Evolutionary conservation across 2,888 invertebrate species (phyloP).

Genomic region (Phyto melanocephala): DNA sequence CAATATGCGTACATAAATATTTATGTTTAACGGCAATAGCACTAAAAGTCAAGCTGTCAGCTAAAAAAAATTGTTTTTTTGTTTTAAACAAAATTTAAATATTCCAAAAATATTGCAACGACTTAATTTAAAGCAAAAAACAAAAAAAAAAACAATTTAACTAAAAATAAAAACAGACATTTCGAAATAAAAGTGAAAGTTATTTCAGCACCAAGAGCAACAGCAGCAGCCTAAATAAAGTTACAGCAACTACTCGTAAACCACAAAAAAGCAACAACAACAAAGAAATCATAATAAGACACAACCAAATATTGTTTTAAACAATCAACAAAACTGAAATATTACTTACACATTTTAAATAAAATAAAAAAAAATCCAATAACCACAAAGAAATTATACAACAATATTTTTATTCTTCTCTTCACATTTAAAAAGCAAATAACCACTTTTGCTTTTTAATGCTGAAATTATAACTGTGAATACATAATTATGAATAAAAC

Average conservation of each 20-base stretch:
- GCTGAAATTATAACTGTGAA: conserved; percentile 18
- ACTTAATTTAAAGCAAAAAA: conserved; percentile 25
- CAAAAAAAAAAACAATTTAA: too few relatives aligned
- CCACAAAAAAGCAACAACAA: background rate
- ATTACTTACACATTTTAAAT: background rate
- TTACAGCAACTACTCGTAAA: conserved; percentile 1
- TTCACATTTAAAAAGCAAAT: background rate
- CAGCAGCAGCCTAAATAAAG: background rate
- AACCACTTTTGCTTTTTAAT: background rate
- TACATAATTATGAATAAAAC: conserved; percentile 39
- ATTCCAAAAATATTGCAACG: background rate
- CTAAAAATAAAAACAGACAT: conserved; percentile 56
- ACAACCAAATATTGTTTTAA: conserved; percentile 19
- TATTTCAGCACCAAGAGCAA: conserved; percentile 64
- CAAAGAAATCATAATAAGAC: conserved; percentile 38
- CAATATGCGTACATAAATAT: conserved; percentile 17
- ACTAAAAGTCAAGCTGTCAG: conserved; percentile 35
- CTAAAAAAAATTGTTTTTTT: conserved; percentile 14
- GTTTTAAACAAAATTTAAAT: conserved; percentile 23
- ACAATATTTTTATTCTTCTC: background rate
- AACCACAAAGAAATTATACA: conserved; percentile 23
- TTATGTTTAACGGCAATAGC: conserved; percentile 42
- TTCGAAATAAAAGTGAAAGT: conserved; percentile 76
- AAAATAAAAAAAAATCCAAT: conserved; percentile 3
- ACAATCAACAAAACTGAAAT: background rate